Base-by-base conservation (phyloP, 2,888 invertebrate genomes). In the Aporophyla nigra region DNA sequence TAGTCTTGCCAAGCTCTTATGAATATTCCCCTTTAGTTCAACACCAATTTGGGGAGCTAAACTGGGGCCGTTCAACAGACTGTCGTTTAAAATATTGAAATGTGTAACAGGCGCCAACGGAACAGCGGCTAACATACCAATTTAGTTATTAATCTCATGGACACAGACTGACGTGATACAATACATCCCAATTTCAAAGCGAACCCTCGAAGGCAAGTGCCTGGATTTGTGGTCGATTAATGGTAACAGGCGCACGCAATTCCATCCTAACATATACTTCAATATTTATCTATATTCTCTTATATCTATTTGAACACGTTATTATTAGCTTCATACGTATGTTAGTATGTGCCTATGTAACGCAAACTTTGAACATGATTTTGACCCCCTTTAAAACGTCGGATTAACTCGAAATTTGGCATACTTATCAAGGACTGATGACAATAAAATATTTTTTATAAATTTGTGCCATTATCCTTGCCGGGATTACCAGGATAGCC, bases 91-190 rank as follows among this genome's bases (percentile, higher is more conserved):
- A 61, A 67, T 66, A 80, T 75, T 80, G 59, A 80, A 67, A 76
- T 76, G 65, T 73, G 51, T 81, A 56, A 81, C 76, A 80, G 46
- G 80, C 69, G 76, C 77, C 66, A 62, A 81, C 77, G 72, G 72
- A 72, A 72, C 69, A 12, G 80, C 63, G 70, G 66, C 66, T 70
- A 66, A 77, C 81, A 70, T 51, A 81, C 53, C 81, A 81, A 81
- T 81, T 81, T 81, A 80, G 51, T 77, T 72, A 66, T 66, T 77
- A 76, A 81, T 61, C 71, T 70, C 81, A 80, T 58, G 71, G 53
- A 77, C 77, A 66, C 68, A 49, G 62, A 49, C 63, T 61, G 53
- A 68, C 58, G 58, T 74, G 58, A 49, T 63, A 51, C n/a, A 67
- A 67, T 78, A 65, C 51, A 74, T 59, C 40, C 53, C 58, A 74